phyloP scores from a whole-genome alignment of 1,140 invertebrate species.

The Macrostomum lignano region DNA sequence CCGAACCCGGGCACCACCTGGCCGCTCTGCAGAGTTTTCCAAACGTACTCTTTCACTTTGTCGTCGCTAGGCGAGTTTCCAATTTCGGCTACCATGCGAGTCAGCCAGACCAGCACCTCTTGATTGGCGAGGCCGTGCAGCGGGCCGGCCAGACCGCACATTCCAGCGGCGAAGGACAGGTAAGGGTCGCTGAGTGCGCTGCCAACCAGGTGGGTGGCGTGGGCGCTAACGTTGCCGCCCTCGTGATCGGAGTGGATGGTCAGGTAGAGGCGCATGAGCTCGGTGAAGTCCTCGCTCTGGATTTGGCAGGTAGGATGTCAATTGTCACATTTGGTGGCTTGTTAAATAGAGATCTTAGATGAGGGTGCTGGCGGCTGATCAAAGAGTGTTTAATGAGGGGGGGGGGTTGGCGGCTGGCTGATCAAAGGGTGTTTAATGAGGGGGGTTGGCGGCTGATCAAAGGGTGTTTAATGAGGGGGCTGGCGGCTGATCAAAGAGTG shows the following conservation, averaged over 20 bases:
- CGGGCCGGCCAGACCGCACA: slow-evolving; percentile 75
- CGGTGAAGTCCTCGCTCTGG: slow-evolving; percentile 53
- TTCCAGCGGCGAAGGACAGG: slow-evolving; percentile 62
- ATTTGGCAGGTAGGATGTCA: no score
- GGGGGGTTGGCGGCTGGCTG: no score
- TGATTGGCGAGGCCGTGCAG: slow-evolving; percentile 83
- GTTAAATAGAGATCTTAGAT: no score
- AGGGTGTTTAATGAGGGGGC: no score
- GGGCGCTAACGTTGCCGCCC: slow-evolving; percentile 69
- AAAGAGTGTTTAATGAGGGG: no score
- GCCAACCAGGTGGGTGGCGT: slow-evolving; percentile 70
- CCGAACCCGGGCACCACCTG: slow-evolving; percentile 86
- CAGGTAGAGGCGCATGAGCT: slow-evolving; percentile 70
- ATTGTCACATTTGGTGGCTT: no score
- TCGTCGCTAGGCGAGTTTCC: slow-evolving; percentile 48
- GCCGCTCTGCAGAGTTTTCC: slow-evolving; percentile 70
- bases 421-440: no score
- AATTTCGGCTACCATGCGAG: slow-evolving; percentile 37
- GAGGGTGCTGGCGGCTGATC: no score
- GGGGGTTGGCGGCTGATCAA: no score
- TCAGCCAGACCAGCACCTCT: slow-evolving; percentile 28
- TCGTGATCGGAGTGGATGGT: slow-evolving; percentile 43
- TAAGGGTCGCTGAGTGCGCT: slow-evolving; percentile 80
- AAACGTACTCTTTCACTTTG: slow-evolving; percentile 63
- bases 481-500: no score